These are phyloP conservation scores for Pongo pygmaeus DNA, from an alignment of 2,113 vertebrate genomes.

Conservation along the genomic window DNA sequence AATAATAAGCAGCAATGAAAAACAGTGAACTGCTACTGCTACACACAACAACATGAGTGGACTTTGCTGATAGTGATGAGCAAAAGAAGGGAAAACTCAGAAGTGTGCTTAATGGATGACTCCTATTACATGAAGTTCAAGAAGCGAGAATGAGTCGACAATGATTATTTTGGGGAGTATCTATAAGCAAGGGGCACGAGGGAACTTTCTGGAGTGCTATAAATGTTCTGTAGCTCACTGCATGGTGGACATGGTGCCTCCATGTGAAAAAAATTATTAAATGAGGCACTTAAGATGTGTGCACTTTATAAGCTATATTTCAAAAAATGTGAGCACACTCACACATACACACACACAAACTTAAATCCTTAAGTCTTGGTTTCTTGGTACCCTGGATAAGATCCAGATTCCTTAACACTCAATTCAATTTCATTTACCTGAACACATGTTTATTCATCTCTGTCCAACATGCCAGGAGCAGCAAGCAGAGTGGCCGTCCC, in stretches of 20 bases:
- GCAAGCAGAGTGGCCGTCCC: accelerated
- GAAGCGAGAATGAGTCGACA: background rate
- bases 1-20: background rate
- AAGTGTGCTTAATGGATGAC: accelerated
- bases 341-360: no score
- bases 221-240: background rate
- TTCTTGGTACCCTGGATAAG: background rate
- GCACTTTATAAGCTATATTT: background rate
- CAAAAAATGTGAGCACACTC: background rate
- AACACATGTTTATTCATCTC: background rate
- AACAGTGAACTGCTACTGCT: background rate
- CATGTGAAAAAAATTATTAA: background rate
- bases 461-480: background rate
- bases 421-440: background rate
- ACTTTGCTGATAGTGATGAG: accelerated
- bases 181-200: accelerated
- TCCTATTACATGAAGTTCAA: accelerated
- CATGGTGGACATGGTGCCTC: no score
- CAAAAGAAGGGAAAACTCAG: background rate
- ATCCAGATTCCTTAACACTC: background rate
- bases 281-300: background rate
- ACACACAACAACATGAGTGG: accelerated
- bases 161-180: background rate
- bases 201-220: background rate
- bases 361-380: background rate